These are phyloP conservation scores for Pachyseris speciosa DNA, from an alignment of 64 coral and sea anemone genomes.

Conservation along the genomic window DNA sequence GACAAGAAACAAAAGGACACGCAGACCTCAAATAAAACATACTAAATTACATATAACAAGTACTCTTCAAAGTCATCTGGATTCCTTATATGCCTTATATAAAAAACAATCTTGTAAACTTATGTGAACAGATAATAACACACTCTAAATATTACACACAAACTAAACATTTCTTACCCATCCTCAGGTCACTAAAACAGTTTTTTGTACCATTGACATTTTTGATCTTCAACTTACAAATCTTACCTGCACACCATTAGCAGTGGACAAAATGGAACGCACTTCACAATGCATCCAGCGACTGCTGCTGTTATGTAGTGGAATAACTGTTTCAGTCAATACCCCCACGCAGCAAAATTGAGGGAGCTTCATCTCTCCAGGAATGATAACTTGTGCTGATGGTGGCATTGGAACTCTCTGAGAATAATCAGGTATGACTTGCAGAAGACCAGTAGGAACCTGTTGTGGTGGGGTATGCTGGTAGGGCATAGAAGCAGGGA, in stretches of 20 bases:
- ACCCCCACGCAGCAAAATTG: constrained; percentile 56
- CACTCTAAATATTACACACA: too few species aligned
- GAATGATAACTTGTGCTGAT: constrained; percentile 50
- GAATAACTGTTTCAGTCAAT: constrained; percentile 37
- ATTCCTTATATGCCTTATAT: too few species aligned
- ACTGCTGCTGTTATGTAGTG: constrained; percentile 73
- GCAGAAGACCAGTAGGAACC: constrained; percentile 8
- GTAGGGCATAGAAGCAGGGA: neutral
- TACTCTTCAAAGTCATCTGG: too few species aligned
- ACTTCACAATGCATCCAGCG: constrained; percentile 73
- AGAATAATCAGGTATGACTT: constrained; percentile 36
- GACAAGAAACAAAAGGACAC: neutral
- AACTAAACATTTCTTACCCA: too few species aligned
- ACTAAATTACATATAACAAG: too few species aligned
- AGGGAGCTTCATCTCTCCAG: constrained; percentile 70
- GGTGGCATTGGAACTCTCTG: neutral
- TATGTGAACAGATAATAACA: too few species aligned
- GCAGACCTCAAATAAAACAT: neutral
- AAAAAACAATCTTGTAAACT: too few species aligned
- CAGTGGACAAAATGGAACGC: constrained; percentile 33
- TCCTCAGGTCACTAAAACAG: too few species aligned
- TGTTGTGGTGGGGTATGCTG: neutral
- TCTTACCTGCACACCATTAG: constrained; percentile 66
- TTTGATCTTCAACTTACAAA: neutral
- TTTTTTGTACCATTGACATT: too few species aligned